Evolutionary conservation across 2,888 invertebrate species (phyloP), one percentile per base, ranked within the genome.

Genomic region (Aricia artaxerxes): DNA sequence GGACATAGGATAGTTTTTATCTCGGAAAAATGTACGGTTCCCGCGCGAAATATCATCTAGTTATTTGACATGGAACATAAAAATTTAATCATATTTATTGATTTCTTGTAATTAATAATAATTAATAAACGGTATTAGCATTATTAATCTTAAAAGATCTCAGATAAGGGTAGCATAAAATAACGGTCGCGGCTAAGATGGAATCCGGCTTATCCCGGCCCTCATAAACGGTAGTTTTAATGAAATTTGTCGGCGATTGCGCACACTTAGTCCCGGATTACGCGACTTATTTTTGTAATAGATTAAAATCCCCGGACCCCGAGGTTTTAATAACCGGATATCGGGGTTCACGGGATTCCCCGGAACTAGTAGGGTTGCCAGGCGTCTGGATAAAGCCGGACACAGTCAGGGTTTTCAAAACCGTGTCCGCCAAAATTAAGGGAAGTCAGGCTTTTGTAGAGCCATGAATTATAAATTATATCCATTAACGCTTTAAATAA

Each of bases 251-350:
- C 44, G n/a, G 73, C 38, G 72, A 72, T 72, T 38, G 72, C 4
- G 11, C 31, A 31, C 73, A 73, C 73, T 73, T 73, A 44, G 73
- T n/a, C 73, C n/a, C 73, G 73, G 40, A 73, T 73, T 73, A 73
- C 73, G 73, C 31, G 44, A 73, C 40, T 44, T 73, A 73, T 73
- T 73, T 73, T 73, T 44, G 73, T 73, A 24, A n/a, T 24, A 73
- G 73, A 73, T 73, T 73, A 73, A 40, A 73, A 44, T 11, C 40
- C 40, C 73, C 44, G 16, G 35, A 40, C n/a, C 40, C 73, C 40
- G 73, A 9, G 40, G 24, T n/a, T 73, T 73, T 73, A 73, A 73
- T 73, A 73, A 73, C 73, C 73, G 44, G 73, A n/a, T 73, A 73
- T 73, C 40, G 40, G 24, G 44, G n/a, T 44, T 73, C 24, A 31